These are phyloP conservation scores for Zosterops borbonicus DNA, from an alignment of 2,113 vertebrate species.

Conservation along the genomic window DNA sequence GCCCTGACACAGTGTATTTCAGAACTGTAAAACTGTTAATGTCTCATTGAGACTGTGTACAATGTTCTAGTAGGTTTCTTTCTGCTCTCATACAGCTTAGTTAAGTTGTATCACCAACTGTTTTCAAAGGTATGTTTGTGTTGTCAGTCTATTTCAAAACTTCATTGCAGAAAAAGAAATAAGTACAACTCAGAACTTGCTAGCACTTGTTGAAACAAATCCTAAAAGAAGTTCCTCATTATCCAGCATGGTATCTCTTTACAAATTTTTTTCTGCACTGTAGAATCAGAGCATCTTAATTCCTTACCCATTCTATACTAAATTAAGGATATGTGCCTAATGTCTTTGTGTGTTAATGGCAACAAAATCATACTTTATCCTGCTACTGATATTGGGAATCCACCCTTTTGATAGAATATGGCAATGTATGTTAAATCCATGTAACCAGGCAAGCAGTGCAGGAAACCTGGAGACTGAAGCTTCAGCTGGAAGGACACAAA, in stretches of 20 bases:
- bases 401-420: background rate
- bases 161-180: background rate
- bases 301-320: background rate
- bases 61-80: background rate
- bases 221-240: background rate
- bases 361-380: background rate
- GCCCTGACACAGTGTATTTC: background rate
- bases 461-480: background rate
- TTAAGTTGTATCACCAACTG: background rate
- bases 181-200: background rate
- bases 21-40: background rate
- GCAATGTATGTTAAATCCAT: background rate
- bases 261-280: background rate
- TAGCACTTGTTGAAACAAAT: background rate
- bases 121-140: rapidly evolving
- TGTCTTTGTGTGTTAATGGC: background rate
- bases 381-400: background rate
- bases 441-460: background rate
- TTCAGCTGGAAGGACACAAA: background rate
- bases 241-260: background rate
- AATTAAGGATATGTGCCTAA: background rate
- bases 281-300: background rate
- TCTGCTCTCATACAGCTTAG: background rate
- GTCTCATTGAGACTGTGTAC: background rate
- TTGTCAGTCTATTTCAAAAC: background rate